phyloP scores from a whole-genome alignment of 2,797 vertebrate genomes.

The Manis javanica region DNA sequence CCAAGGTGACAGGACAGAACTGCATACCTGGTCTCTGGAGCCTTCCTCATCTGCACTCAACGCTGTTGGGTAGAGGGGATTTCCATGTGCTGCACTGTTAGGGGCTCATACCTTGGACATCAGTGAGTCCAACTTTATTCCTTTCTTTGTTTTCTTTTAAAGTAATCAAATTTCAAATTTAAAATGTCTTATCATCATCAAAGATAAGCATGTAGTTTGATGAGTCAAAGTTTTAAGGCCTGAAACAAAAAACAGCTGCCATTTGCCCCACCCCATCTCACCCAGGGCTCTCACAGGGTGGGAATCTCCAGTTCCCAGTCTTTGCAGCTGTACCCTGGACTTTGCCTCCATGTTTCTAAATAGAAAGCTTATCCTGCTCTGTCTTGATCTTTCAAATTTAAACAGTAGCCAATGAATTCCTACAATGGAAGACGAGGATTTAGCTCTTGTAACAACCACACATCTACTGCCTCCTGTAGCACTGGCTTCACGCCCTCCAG shows the following conservation, averaged over 20 bases:
- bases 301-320: neutral
- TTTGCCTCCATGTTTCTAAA: neutral
- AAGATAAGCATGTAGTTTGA: neutral
- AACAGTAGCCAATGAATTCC: neutral
- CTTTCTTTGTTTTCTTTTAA: neutral
- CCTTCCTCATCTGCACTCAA: neutral
- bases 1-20: neutral
- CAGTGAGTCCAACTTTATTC: neutral
- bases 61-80: neutral
- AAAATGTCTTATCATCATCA: neutral
- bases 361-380: neutral
- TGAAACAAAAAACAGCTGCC: neutral
- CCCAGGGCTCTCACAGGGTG: neutral
- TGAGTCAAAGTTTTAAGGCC: neutral
- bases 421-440: neutral
- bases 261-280: neutral
- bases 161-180: neutral
- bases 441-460: fast-evolving
- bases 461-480: neutral
- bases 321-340: neutral
- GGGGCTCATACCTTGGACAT: neutral
- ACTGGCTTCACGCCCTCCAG: too few relatives aligned
- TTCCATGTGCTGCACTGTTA: neutral
- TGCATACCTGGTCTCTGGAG: neutral
- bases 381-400: neutral